Evolutionary conservation across 1,140 invertebrate genomes (phyloP).

Genomic region (Hyles euphorbiae): DNA sequence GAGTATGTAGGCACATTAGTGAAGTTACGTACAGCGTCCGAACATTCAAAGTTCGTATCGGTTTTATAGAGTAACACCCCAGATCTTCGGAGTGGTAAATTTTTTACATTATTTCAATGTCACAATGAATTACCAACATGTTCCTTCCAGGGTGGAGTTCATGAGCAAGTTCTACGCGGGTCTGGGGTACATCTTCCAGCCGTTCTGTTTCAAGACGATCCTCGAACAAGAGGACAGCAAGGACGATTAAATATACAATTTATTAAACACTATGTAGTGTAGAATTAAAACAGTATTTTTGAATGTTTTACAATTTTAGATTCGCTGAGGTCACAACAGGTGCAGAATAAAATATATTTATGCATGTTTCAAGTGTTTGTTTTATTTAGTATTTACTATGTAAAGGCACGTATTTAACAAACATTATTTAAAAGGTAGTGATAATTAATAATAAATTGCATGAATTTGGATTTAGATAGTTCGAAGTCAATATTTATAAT

Average conservation of each 20-base stretch:
- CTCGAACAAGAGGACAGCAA: constrained; percentile 74
- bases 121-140: too few species aligned
- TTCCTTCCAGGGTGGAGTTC: constrained; percentile 79
- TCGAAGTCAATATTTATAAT: too few species aligned
- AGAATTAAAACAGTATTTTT: constrained; percentile 46
- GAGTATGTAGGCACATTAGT: too few species aligned
- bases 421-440: too few species aligned
- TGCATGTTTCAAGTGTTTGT: constrained; percentile 9
- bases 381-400: constrained; percentile 4
- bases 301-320: constrained; percentile 8
- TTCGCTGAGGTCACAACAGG: constrained; percentile 8
- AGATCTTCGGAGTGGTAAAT: too few species aligned
- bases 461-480: too few species aligned
- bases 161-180: constrained; percentile 97
- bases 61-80: too few species aligned
- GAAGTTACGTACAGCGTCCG: too few species aligned
- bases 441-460: too few species aligned
- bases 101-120: too few species aligned
- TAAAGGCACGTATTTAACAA: too few species aligned
- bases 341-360: constrained; percentile 11
- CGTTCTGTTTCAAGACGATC: constrained; percentile 94
- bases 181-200: constrained; percentile 90
- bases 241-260: constrained; percentile 41
- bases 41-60: too few species aligned
- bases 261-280: constrained; percentile 30